Evolutionary conservation across 2,888 invertebrate species (phyloP).

Genomic region (Apamea crenata): DNA sequence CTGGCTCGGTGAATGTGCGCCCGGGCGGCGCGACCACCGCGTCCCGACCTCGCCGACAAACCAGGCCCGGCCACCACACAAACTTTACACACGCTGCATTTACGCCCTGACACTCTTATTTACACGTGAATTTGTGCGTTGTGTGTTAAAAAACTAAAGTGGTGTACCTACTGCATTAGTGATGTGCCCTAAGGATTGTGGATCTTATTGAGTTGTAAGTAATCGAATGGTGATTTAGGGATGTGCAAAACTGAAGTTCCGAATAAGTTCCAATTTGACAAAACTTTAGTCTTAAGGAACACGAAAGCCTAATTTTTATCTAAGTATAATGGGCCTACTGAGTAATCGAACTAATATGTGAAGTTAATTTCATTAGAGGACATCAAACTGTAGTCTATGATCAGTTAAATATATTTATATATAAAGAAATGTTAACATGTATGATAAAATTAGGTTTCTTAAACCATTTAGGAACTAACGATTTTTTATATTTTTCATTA

Average conservation of each 20-base stretch:
- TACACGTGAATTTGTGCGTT: constrained; percentile 82
- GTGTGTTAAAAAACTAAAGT: constrained; percentile 64
- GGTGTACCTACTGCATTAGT: constrained; percentile 68
- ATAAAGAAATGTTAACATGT: constrained; percentile 88
- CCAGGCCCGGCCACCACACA: constrained; percentile 85
- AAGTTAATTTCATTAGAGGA: constrained; percentile 71
- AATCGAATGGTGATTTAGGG: constrained; percentile 60
- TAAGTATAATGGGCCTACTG: constrained; percentile 86
- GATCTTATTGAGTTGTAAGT: constrained; percentile 69
- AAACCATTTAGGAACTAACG: constrained; percentile 87
- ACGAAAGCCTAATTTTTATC: constrained; percentile 85
- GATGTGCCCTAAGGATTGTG: constrained; percentile 75
- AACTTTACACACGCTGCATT: constrained; percentile 82
- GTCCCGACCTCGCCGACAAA: constrained; percentile 85
- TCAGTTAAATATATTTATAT: constrained; percentile 84
- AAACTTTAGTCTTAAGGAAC: constrained; percentile 76
- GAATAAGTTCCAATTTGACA: constrained; percentile 63
- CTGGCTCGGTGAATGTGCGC: constrained; percentile 90
- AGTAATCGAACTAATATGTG: constrained; percentile 84
- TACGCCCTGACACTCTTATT: constrained; percentile 86
- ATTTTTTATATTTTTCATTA: constrained; percentile 89
- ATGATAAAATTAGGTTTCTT: constrained; percentile 89
- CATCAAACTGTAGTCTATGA: constrained; percentile 76
- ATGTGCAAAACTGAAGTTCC: constrained; percentile 68
- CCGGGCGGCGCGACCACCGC: constrained; percentile 84